Conservation (phyloP, 2,888 invertebrate species). For the Xylophagus ater region DNA sequence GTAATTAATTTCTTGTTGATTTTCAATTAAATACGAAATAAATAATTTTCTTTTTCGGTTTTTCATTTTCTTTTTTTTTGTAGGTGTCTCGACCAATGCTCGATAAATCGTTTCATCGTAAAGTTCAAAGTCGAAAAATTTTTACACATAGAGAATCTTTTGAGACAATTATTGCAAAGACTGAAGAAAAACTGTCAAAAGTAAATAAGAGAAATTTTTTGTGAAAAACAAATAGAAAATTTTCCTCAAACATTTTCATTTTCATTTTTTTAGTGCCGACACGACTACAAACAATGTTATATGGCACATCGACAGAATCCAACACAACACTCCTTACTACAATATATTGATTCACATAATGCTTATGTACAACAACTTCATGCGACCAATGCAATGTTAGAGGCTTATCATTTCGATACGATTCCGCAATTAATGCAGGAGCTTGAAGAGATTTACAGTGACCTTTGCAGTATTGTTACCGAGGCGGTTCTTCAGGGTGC, state of each 20-base stretch:
- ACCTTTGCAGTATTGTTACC: conserved; percentile 76
- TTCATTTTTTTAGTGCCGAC: conserved; percentile 57
- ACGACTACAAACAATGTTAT: conserved; percentile 79
- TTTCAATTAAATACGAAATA: too few relatives aligned
- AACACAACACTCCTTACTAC: conserved; percentile 56
- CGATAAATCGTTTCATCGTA: conserved; percentile 79
- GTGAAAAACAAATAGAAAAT: too few relatives aligned
- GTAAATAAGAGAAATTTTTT: conserved; percentile 35
- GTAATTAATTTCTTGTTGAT: too few relatives aligned
- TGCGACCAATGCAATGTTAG: conserved; percentile 86
- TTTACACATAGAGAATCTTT: conserved; percentile 84
- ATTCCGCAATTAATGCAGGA: conserved; percentile 82
- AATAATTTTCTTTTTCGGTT: too few relatives aligned
- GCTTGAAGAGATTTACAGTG: conserved; percentile 84
- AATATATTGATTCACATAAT: conserved; percentile 86
- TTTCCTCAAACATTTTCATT: too few relatives aligned
- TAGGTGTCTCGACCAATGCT: conserved; percentile 70
- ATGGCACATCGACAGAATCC: conserved; percentile 63
- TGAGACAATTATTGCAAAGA: conserved; percentile 76
- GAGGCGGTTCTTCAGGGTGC: conserved; percentile 82
- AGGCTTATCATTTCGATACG: conserved; percentile 75
- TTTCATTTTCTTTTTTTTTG: conserved; percentile 17
- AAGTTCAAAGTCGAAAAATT: conserved; percentile 82
- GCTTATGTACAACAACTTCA: conserved; percentile 85
- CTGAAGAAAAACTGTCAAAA: conserved; percentile 66